Evolutionary conservation across 2,888 invertebrate genomes (phyloP), one percentile per base, ranked within the genome.

Genomic region (Callinectes sapidus): DNA sequence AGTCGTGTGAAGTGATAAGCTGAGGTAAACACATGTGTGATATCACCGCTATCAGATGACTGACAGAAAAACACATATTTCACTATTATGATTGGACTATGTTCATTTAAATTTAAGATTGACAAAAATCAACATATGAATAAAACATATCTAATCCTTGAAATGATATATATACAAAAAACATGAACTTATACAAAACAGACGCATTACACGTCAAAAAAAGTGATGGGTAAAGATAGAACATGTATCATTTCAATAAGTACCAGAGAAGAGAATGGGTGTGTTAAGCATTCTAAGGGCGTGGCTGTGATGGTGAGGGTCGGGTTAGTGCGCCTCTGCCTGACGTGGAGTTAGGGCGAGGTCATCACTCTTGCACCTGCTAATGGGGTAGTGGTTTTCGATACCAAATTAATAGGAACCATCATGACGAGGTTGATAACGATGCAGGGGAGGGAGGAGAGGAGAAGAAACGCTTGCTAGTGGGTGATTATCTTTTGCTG

Each of bases 351-450:
- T 35, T 13, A 81, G 35, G 81, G 81, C 71, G 88, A 55, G 28
- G 88, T 87, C 92, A 90, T 90, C 54, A 66, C 54, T 92, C 92
- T 90, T 92, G 87, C 71, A 81, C 71, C 61, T 92, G 48, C 90
- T 92, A 92, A 92, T 92, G 90, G 92, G 90, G 61, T 92, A 92
- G 85, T 92, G 92, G 92, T 92, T 92, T 92, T 77, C 92, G 92
- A 92, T 92, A 92, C 54, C 55, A 92, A 90, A 92, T 92, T 92
- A 92, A 92, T 92, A 90, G 92, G 90, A 23, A 39, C 66, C 48
- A 32, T 35, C n/a, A 39, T 91, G 87, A 71, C 66, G 91, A 91
- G 87, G 87, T n/a, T 91, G 87, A 71, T 87, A 86, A 86, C 81
- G 86, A 91, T n/a, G 87, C 39, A n/a, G n/a, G 71, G 61, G 35